A percentile compares a stretch with the other conserved stretches of the same genome.
These are phyloP conservation scores for Gibbula magus DNA, from an alignment of 2,888 invertebrate species.

Conservation along the genomic window DNA sequence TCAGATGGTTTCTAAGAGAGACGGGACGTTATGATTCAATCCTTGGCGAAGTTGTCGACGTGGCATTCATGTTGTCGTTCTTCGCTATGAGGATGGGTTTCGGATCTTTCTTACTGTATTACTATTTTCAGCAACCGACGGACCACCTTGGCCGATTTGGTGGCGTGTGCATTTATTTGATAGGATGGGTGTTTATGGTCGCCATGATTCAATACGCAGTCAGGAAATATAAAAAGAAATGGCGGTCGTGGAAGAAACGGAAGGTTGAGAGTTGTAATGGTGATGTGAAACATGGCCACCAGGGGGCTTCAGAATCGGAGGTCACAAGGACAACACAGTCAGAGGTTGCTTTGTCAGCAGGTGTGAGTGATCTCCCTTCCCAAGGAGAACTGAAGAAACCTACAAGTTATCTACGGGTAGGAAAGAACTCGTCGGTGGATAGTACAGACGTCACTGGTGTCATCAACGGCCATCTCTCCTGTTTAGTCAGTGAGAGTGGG, in stretches of 20 bases:
- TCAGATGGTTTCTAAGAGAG: slow-evolving; percentile 72
- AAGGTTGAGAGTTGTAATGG: not conserved
- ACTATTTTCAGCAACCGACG: slow-evolving; percentile 62
- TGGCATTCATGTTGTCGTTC: slow-evolving; percentile 69
- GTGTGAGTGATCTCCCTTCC: slow-evolving; percentile 26
- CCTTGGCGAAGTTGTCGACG: slow-evolving; percentile 65
- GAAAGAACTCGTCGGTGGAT: not conserved
- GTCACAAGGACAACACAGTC: not conserved
- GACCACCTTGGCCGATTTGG: slow-evolving; percentile 66
- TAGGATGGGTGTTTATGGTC: slow-evolving; percentile 71
- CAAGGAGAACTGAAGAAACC: slow-evolving; percentile 33
- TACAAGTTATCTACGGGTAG: not conserved
- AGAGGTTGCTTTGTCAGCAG: not conserved
- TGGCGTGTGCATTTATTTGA: slow-evolving; percentile 65
- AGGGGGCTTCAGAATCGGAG: not conserved
- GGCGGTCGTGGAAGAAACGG: not conserved
- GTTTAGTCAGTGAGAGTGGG: not conserved
- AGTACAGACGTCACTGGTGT: not conserved
- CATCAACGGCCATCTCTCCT: not conserved
- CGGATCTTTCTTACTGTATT: slow-evolving; percentile 63
- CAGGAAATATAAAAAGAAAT: slow-evolving; percentile 58
- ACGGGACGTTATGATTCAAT: slow-evolving; percentile 55
- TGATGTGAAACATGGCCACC: not conserved
- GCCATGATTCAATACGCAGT: slow-evolving; percentile 67
- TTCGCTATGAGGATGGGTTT: slow-evolving; percentile 66